Percentiles rank a stretch among this genome's conserved stretches.
Evolutionary conservation across 2,888 invertebrate species (phyloP).

Genomic region (Norana najaformis): DNA sequence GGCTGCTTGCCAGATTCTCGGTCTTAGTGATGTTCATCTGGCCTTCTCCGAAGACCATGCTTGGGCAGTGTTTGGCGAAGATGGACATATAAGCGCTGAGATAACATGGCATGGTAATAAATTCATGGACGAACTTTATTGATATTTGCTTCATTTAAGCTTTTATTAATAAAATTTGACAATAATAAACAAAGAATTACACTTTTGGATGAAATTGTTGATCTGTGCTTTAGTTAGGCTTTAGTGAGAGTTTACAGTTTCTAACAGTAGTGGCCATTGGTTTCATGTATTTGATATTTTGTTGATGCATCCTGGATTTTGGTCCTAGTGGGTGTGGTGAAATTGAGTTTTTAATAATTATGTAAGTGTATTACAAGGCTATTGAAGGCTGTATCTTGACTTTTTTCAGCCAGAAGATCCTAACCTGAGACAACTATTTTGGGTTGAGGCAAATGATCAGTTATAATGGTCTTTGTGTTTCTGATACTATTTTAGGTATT

Average conservation of each 20-base stretch:
- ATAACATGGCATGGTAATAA: constrained; percentile 75
- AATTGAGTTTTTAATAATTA: too few species aligned
- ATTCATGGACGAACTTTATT: not conserved
- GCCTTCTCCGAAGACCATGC: constrained; percentile 95
- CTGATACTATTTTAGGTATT: too few species aligned
- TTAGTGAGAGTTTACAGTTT: not conserved
- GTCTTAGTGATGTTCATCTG: constrained; percentile 86
- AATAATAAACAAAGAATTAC: not conserved
- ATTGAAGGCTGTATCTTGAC: too few species aligned
- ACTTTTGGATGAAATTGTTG: not conserved
- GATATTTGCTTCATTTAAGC: not conserved
- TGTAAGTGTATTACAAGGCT: too few species aligned
- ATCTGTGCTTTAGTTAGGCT: not conserved
- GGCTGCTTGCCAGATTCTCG: constrained; percentile 88
- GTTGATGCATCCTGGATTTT: too few species aligned
- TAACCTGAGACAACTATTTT: too few species aligned
- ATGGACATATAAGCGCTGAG: constrained; percentile 78
- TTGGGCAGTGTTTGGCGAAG: constrained; percentile 92
- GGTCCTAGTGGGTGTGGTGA: too few species aligned
- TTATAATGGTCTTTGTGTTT: too few species aligned
- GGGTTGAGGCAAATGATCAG: too few species aligned
- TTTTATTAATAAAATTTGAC: not conserved
- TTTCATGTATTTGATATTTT: too few species aligned
- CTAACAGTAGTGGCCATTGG: too few species aligned
- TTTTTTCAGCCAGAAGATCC: too few species aligned